Evolutionary conservation across 2,888 invertebrate species (phyloP).

Genomic region (Athalia cordata): DNA sequence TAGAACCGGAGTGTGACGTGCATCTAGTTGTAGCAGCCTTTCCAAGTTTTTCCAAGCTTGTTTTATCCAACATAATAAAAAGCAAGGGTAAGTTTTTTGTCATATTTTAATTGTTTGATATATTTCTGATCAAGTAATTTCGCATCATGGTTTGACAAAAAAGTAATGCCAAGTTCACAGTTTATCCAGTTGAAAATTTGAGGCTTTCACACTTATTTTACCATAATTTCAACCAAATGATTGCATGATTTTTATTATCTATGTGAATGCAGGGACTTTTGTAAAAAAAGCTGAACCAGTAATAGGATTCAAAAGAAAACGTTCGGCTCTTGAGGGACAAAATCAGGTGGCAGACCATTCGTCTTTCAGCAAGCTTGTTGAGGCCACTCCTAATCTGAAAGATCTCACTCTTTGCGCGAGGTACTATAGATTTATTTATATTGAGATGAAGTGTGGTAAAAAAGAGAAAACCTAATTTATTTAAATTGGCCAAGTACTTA

Average conservation of each 20-base stretch:
- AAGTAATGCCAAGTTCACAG: no score
- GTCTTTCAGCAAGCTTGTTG: constrained; percentile 17
- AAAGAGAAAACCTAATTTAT: not conserved
- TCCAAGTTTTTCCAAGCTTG: constrained; percentile 15
- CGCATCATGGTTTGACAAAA: no score
- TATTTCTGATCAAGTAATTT: not conserved
- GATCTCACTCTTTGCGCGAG: constrained; percentile 17
- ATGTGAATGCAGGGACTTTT: constrained; percentile 1
- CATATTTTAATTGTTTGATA: not conserved
- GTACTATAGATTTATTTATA: not conserved
- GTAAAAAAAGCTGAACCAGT: not conserved
- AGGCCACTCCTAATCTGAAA: constrained; percentile 13
- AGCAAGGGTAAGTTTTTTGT: constrained; percentile 2
- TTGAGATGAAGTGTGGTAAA: not conserved
- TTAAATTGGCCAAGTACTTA: not conserved
- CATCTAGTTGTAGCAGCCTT: constrained; percentile 7
- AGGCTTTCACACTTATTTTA: no score
- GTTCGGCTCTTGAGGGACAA: not conserved
- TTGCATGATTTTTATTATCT: not conserved
- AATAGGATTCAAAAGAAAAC: constrained; percentile 19
- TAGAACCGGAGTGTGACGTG: not conserved
- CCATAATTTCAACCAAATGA: not conserved
- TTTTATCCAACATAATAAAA: constrained; percentile 28
- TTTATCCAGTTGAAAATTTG: no score
- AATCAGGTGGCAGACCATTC: not conserved